A percentile compares a stretch with the other conserved stretches of the same genome.
phyloP scores from a whole-genome alignment of 2,797 vertebrate species.

The Falco cherrug region DNA sequence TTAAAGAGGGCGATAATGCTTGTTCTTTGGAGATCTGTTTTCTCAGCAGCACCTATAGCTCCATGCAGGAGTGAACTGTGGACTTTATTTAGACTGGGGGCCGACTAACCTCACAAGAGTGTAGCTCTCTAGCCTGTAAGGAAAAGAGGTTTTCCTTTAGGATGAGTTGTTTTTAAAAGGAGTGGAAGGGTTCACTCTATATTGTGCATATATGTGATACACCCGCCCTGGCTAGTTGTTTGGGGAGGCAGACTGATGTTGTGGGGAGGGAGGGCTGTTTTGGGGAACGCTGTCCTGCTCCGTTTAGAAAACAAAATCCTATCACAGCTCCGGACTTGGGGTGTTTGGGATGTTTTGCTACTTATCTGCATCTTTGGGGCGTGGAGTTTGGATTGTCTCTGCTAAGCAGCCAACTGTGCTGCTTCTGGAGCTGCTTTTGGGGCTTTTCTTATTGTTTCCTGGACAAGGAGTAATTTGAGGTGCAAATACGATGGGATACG shows the following conservation, averaged over 20 bases:
- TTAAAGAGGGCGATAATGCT: background rate
- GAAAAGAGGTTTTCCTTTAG: background rate
- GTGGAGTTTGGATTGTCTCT: background rate
- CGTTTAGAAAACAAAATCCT: background rate
- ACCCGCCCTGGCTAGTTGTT: background rate
- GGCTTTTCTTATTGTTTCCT: background rate
- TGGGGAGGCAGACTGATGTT: background rate
- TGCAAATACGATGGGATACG: accelerated
- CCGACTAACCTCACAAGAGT: background rate
- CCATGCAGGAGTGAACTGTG: accelerated
- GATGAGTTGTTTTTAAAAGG: background rate
- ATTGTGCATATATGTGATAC: accelerated
- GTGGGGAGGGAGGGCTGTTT: background rate
- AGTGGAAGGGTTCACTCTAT: background rate
- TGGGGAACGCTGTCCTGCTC: background rate
- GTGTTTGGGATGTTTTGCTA: background rate
- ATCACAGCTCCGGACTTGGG: background rate
- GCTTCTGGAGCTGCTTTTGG: background rate
- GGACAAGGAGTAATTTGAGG: accelerated
- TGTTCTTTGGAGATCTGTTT: background rate
- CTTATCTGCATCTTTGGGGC: background rate
- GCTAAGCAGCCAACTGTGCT: background rate
- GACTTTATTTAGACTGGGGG: accelerated
- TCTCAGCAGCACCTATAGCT: background rate
- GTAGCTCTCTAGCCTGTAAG: no score